Conservation (phyloP, 2,113 vertebrate species). For the Cranoglanis bouderius region DNA sequence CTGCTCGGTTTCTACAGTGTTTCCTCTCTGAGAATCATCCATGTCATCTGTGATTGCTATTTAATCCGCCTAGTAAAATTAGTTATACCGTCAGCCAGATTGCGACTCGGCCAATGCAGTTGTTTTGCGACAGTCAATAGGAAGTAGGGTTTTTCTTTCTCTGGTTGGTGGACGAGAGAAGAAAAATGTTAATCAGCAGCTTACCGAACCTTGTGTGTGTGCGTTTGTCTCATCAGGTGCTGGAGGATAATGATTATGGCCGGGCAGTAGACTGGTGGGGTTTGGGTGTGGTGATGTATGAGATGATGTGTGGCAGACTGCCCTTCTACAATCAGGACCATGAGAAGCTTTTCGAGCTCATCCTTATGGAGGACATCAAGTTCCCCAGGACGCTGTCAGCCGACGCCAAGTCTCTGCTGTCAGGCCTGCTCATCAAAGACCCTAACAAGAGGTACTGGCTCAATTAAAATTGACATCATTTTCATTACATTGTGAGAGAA, state of each 20-base stretch:
- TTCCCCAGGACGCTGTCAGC: conserved; percentile 93
- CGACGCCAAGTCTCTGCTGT: conserved; percentile 95
- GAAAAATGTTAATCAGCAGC: neutral
- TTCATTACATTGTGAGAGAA: neutral
- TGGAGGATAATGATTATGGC: conserved; percentile 97
- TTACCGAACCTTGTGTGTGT: neutral
- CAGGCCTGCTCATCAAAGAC: conserved; percentile 96
- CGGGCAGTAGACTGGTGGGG: conserved; percentile 98
- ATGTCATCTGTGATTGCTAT: neutral
- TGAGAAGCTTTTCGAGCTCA: conserved; percentile 96
- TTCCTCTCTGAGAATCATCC: neutral
- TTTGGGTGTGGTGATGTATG: conserved; percentile 94
- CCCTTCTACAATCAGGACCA: conserved; percentile 99
- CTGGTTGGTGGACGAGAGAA: neutral
- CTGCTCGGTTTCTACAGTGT: neutral
- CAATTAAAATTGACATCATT: neutral
- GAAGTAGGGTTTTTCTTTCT: neutral
- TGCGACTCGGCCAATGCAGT: neutral
- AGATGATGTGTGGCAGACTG: conserved; percentile 97
- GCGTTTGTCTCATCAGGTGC: conserved; percentile 74
- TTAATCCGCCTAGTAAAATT: neutral
- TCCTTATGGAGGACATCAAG: conserved; percentile 98
- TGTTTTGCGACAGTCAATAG: neutral
- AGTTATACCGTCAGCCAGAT: neutral
- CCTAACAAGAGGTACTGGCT: conserved; percentile 87